Evolutionary conservation across 2,113 vertebrate genomes (phyloP), one percentile per base, ranked within the genome.

Genomic region (Tragulus kanchil): DNA sequence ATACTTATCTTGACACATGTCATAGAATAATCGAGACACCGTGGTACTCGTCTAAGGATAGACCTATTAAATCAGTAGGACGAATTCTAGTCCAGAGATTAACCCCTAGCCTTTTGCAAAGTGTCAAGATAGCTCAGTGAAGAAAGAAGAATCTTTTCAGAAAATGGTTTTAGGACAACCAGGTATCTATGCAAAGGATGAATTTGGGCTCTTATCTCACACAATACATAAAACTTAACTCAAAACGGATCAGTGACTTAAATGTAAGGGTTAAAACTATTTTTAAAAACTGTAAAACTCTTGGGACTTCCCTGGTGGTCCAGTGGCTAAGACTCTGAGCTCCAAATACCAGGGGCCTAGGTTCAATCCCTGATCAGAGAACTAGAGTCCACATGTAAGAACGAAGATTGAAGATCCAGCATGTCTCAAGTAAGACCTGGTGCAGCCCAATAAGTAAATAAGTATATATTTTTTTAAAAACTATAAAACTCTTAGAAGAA

Each of bases 381-480:
- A n/a, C n/a, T n/a, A n/a, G n/a, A n/a, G n/a, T n/a, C n/a, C n/a
- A n/a, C n/a, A n/a, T n/a, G n/a, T n/a, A n/a, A n/a, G n/a, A n/a
- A n/a, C n/a, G n/a, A n/a, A n/a, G n/a, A n/a, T n/a, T n/a, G n/a
- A 54, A 54, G 52, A 54, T 54, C 52, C 52, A 6, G 11, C 52
- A 54, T 54, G 52, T 11, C 52, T n/a, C n/a, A n/a, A n/a, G n/a
- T n/a, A n/a, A n/a, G n/a, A n/a, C n/a, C n/a, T n/a, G n/a, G n/a
- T n/a, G n/a, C n/a, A n/a, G n/a, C n/a, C n/a, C n/a, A n/a, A n/a
- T n/a, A n/a, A n/a, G n/a, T n/a, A n/a, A n/a, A n/a, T n/a, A n/a
- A n/a, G n/a, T n/a, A n/a, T n/a, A n/a, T n/a, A n/a, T n/a, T 54
- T 36, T 87, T 85, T 77, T 61, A 52, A 95, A 93, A 88, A 59